These are phyloP conservation scores for Poeciliopsis retropinna DNA, from an alignment of 2,113 vertebrate species.

Conservation along the genomic window DNA sequence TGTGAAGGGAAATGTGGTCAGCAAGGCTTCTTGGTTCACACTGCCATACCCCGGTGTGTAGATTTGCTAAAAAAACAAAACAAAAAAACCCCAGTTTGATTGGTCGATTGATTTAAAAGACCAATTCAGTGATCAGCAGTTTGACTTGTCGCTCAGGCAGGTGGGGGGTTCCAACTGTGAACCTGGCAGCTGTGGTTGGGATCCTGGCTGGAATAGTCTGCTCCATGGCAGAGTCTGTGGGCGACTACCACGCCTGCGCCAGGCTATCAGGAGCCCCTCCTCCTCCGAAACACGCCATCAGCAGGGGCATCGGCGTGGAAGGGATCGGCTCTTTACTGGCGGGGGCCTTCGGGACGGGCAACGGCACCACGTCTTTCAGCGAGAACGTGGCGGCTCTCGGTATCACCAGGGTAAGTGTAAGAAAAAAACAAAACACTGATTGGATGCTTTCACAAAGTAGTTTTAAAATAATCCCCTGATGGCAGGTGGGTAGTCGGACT, in stretches of 20 bases:
- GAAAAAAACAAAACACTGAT: constrained; percentile 22
- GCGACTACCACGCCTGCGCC: constrained; percentile 92
- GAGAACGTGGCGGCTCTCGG: constrained; percentile 92
- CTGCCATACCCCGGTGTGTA: constrained; percentile 84
- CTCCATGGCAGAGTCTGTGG: constrained; percentile 94
- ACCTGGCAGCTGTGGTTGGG: constrained; percentile 89
- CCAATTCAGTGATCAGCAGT: not conserved
- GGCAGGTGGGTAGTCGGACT: constrained; percentile 90
- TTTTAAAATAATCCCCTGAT: not conserved
- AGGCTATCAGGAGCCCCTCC: constrained; percentile 88
- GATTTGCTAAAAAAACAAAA: not conserved
- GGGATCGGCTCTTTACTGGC: constrained; percentile 91
- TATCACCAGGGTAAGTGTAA: constrained; percentile 87
- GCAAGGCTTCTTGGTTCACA: constrained; percentile 88
- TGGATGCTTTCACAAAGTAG: not conserved
- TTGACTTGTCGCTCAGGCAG: constrained; percentile 81
- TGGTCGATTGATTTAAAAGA: not conserved
- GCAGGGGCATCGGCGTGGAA: constrained; percentile 89
- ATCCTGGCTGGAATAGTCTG: constrained; percentile 90
- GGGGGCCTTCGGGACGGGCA: constrained; percentile 91
- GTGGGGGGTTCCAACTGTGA: constrained; percentile 92
- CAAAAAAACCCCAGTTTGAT: no score
- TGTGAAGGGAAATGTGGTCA: constrained; percentile 81
- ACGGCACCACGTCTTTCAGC: constrained; percentile 92
- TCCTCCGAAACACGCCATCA: constrained; percentile 89